These are phyloP conservation scores for Conchocele bisecta DNA, from an alignment of 2,888 invertebrate genomes.

Conservation along the genomic window DNA sequence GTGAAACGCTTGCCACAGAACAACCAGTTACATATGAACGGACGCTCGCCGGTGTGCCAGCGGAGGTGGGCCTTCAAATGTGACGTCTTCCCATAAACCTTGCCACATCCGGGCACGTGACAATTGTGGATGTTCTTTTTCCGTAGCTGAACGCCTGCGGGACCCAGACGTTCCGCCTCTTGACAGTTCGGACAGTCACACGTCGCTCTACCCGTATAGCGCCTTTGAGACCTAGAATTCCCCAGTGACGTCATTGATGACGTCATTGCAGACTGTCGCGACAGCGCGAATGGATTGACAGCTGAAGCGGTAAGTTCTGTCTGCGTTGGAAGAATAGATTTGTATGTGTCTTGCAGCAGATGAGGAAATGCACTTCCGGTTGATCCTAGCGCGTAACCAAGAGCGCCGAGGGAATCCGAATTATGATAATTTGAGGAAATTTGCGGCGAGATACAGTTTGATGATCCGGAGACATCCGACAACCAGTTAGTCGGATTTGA, in stretches of 20 bases:
- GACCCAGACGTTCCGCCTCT: constrained; percentile 93
- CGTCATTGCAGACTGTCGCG: constrained; percentile 85
- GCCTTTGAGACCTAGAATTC: constrained; percentile 84
- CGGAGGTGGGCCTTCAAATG: constrained; percentile 97
- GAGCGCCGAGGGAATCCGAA: constrained; percentile 77
- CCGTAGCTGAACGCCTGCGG: constrained; percentile 87
- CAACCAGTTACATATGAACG: constrained; percentile 98
- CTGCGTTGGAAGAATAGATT: constrained; percentile 92
- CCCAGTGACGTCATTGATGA: constrained; percentile 83
- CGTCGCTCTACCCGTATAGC: constrained; percentile 97
- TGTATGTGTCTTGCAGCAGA: constrained; percentile 94
- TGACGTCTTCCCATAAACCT: constrained; percentile 95
- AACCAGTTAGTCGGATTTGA: constrained; percentile 76
- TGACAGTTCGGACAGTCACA: constrained; percentile 99
- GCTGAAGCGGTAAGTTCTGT: constrained; percentile 76
- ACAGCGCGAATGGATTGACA: constrained; percentile 85
- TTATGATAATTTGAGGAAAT: constrained; percentile 84
- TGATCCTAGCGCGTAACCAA: constrained; percentile 56
- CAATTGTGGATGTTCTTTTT: constrained; percentile 81
- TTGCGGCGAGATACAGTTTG: constrained; percentile 62
- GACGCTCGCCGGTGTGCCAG: constrained; percentile 90
- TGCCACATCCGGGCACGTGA: constrained; percentile 82
- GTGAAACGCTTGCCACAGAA: constrained; percentile 99
- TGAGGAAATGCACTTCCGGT: constrained; percentile 90
- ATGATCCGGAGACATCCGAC: constrained; percentile 70